phyloP scores from a whole-genome alignment of 53 echinoderm and acorn worm genomes.

The Hippasteria phrygiana region DNA sequence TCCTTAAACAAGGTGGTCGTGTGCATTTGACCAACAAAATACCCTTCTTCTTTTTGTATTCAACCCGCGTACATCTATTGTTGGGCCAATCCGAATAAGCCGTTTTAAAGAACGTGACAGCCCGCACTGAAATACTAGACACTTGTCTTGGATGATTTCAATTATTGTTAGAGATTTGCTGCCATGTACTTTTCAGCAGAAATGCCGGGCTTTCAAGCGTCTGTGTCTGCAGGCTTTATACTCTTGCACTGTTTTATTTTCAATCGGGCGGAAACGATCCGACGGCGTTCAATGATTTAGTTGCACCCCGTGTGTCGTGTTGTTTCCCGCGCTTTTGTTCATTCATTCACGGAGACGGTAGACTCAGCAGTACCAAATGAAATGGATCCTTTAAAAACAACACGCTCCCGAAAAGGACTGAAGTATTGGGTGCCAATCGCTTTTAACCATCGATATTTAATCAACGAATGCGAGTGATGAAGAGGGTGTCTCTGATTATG shows the following conservation, averaged over 20 bases:
- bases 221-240: no score
- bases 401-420: background rate
- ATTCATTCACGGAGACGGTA: background rate
- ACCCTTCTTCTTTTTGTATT: background rate
- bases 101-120: background rate
- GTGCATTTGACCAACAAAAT: background rate
- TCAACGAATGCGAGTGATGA: no score
- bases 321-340: background rate
- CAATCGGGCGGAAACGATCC: no score
- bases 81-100: background rate
- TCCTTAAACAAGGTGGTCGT: no score
- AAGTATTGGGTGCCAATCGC: background rate
- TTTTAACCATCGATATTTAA: no score
- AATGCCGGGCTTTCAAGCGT: no score
- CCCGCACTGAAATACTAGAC: background rate
- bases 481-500: no score
- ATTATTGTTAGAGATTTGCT: no score
- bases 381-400: background rate
- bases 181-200: no score
- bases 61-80: background rate
- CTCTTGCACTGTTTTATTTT: no score
- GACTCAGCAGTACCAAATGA: background rate
- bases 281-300: no score
- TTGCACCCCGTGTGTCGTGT: no score
- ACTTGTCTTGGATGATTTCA: background rate